Evolutionary conservation across 2,888 invertebrate species (phyloP).

Genomic region (Philhelius pedissequus): DNA sequence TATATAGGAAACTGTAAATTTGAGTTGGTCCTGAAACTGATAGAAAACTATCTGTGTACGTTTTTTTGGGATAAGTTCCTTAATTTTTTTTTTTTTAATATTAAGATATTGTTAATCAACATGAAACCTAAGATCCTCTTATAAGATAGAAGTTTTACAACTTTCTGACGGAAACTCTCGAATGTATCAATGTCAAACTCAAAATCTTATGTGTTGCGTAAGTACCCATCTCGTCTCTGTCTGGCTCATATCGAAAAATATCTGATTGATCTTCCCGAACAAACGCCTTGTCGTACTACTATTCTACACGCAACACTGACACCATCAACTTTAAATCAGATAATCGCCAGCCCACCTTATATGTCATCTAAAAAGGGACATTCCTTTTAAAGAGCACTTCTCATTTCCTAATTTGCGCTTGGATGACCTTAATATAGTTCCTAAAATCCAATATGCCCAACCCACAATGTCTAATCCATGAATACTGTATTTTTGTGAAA

Average conservation of each 20-base stretch:
- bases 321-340: slow-evolving; percentile 38
- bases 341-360: slow-evolving; percentile 24
- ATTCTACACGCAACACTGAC: slow-evolving; percentile 42
- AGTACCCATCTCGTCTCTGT: neutral
- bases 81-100: too few species aligned
- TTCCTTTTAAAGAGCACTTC: neutral
- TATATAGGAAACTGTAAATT: too few species aligned
- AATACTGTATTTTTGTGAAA: slow-evolving; percentile 4
- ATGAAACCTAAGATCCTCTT: too few species aligned
- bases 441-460: neutral
- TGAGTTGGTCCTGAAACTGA: too few species aligned
- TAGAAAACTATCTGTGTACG: too few species aligned
- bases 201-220: too few species aligned
- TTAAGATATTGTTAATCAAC: too few species aligned
- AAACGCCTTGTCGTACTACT: neutral
- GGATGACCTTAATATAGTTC: slow-evolving; percentile 18
- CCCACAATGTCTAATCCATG: slow-evolving; percentile 5
- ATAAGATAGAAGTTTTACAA: too few species aligned
- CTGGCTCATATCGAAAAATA: too few species aligned
- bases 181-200: too few species aligned
- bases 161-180: too few species aligned
- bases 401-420: slow-evolving; percentile 30
- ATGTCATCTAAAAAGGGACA: neutral
- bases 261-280: slow-evolving; percentile 28
- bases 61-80: too few species aligned